Evolutionary conservation across 2,888 invertebrate genomes (phyloP).

Genomic region (Lasioglossum villosulum): DNA sequence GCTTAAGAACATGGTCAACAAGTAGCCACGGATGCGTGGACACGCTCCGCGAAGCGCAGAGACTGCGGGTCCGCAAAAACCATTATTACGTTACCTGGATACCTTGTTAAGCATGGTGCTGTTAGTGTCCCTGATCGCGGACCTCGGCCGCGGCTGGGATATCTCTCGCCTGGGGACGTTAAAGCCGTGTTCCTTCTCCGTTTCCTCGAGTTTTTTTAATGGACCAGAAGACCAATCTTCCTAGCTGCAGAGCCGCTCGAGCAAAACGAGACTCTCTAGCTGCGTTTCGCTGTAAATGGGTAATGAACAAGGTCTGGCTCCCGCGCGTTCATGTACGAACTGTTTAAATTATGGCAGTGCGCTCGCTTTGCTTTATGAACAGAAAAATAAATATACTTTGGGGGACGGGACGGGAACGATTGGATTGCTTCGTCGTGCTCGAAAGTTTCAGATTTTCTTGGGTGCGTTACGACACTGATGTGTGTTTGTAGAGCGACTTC

Average conservation of each 20-base stretch:
- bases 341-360: neutral
- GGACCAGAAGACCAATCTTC: slow-evolving; percentile 11
- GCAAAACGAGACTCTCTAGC: slow-evolving; percentile 5
- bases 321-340: neutral
- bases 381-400: neutral
- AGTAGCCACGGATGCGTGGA: slow-evolving; percentile 75
- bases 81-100: slow-evolving; percentile 69
- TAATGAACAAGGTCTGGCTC: neutral
- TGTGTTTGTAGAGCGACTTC: neutral
- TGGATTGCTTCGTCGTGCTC: neutral
- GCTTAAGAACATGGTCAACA: slow-evolving; percentile 76
- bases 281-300: neutral
- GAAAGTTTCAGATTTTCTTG: neutral
- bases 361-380: neutral
- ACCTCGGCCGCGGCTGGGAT: slow-evolving; percentile 4
- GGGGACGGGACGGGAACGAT: neutral
- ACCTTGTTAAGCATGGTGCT: slow-evolving; percentile 57
- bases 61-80: slow-evolving; percentile 70
- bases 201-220: neutral
- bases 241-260: neutral
- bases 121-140: slow-evolving; percentile 44
- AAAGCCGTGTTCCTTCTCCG: slow-evolving; percentile 25
- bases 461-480: neutral
- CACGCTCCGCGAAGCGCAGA: slow-evolving; percentile 69
- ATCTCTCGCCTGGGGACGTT: slow-evolving; percentile 25